Evolutionary conservation across 2,113 vertebrate species (phyloP).

Genomic region (Procavia capensis): DNA sequence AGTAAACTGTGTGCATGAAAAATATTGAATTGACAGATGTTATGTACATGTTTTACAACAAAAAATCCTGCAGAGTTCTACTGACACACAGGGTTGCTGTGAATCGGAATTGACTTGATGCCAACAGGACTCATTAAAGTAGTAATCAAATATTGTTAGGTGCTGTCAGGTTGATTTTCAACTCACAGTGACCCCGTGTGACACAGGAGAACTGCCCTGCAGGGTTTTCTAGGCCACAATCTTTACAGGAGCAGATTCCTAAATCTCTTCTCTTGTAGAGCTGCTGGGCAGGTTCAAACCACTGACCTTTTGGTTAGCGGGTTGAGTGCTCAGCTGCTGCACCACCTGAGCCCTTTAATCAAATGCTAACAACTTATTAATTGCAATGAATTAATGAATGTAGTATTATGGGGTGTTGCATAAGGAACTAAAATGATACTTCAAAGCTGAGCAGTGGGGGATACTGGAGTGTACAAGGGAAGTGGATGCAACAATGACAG

Average conservation of each 20-base stretch:
- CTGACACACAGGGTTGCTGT: neutral
- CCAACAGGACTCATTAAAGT: no score
- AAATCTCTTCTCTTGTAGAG: neutral
- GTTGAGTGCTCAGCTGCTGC: neutral
- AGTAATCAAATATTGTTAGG: neutral
- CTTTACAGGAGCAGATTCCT: neutral
- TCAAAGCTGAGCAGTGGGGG: neutral
- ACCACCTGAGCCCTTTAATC: neutral
- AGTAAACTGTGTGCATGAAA: neutral
- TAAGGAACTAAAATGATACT: neutral
- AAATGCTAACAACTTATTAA: neutral
- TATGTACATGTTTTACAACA: neutral
- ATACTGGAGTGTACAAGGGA: neutral
- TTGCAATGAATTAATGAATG: neutral
- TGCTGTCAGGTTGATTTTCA: neutral
- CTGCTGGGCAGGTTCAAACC: neutral
- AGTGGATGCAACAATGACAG: neutral
- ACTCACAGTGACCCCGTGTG: neutral
- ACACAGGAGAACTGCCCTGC: neutral
- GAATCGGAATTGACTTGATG: neutral
- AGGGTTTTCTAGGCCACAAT: neutral
- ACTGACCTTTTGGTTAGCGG: neutral
- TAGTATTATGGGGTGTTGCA: neutral
- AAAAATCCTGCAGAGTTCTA: no score
- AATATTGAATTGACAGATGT: neutral